A percentile compares a stretch with the other conserved stretches of the same genome.
Evolutionary conservation across 30 jellyfish, hydroid and myxozoan genomes (phyloP).

Genomic region (Turritopsis dohrnii): DNA sequence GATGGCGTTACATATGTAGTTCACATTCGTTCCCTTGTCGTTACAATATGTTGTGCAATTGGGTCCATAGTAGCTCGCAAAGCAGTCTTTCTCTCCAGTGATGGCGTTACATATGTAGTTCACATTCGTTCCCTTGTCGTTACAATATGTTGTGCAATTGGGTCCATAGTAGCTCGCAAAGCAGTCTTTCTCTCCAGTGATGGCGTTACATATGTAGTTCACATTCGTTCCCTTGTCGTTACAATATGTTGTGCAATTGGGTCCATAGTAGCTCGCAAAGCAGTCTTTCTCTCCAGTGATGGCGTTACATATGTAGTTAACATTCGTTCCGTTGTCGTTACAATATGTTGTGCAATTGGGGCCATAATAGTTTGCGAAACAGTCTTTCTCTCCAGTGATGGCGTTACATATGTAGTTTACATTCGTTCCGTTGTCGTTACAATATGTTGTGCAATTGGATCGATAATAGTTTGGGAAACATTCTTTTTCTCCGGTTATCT

Average conservation of each 20-base stretch:
- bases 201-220: background rate
- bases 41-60: conserved; percentile 7
- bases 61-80: background rate
- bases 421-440: background rate
- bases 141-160: background rate
- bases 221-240: background rate
- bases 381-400: conserved; percentile 2
- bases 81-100: background rate
- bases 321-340: background rate
- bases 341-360: background rate
- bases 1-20: background rate
- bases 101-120: background rate
- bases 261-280: background rate
- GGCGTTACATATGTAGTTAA: background rate
- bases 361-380: background rate
- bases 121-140: background rate
- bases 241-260: background rate
- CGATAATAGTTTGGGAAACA: background rate
- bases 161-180: background rate
- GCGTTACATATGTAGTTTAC: background rate
- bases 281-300: conserved; percentile 7
- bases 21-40: background rate
- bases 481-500: background rate
- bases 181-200: conserved; percentile 3
- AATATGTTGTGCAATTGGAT: background rate